These are phyloP conservation scores for Xestia xanthographa DNA, from an alignment of 2,888 invertebrate species.

Conservation along the genomic window DNA sequence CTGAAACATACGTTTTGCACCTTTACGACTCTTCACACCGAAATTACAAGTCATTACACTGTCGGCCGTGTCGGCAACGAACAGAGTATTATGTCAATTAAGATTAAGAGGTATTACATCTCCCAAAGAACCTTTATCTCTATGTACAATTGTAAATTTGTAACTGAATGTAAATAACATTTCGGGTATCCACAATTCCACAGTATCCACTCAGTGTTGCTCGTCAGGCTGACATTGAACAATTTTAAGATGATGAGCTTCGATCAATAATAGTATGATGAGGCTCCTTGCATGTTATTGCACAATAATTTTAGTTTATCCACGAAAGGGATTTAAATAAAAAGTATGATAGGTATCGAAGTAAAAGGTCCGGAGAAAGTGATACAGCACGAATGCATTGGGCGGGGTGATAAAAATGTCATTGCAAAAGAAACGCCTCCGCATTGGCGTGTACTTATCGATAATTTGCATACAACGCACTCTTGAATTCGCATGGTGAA, in stretches of 20 bases:
- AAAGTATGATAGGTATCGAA: conserved; percentile 42
- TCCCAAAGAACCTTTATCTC: conserved; percentile 20
- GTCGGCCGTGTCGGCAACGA: not conserved
- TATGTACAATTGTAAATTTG: conserved; percentile 25
- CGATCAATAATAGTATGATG: conserved; percentile 20
- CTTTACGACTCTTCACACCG: conserved; percentile 13
- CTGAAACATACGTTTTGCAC: conserved; percentile 22
- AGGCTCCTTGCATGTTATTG: conserved; percentile 43
- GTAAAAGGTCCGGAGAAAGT: conserved; percentile 71
- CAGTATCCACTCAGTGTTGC: conserved; percentile 15
- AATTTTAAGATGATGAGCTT: too few species aligned
- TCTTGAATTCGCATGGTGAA: conserved; percentile 77
- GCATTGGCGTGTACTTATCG: conserved; percentile 65
- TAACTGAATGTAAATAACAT: conserved; percentile 42
- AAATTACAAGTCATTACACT: conserved; percentile 31
- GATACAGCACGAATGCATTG: conserved; percentile 60
- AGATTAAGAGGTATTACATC: conserved; percentile 18
- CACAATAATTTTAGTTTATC: conserved; percentile 32
- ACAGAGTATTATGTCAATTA: conserved; percentile 35
- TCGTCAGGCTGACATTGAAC: conserved; percentile 44
- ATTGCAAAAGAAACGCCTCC: conserved; percentile 75
- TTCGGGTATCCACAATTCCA: conserved; percentile 12
- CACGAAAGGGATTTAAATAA: conserved; percentile 20
- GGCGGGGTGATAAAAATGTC: conserved; percentile 75
- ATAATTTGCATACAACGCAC: conserved; percentile 82